phyloP scores from a whole-genome alignment of 1,140 invertebrate species.

The Cardiocondyla obscurior region DNA sequence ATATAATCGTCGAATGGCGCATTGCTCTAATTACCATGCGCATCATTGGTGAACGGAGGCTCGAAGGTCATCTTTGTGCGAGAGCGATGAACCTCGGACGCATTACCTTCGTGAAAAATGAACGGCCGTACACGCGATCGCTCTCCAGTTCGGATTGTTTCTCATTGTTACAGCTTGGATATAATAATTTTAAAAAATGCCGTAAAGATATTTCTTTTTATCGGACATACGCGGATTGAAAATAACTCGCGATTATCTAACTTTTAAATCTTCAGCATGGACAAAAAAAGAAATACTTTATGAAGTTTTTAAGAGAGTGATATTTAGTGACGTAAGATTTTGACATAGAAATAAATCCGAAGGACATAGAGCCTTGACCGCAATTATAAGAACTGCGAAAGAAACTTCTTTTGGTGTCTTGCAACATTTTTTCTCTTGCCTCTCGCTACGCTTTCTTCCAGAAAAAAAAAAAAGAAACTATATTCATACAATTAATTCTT shows the following conservation, averaged over 20 bases:
- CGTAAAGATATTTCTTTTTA: too few relatives aligned
- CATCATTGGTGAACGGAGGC: not conserved
- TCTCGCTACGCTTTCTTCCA: not conserved
- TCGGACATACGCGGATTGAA: too few relatives aligned
- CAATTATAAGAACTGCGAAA: not conserved
- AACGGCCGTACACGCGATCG: not conserved
- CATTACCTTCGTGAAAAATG: not conserved
- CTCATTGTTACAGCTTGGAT: too few relatives aligned
- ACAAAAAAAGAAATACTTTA: not conserved
- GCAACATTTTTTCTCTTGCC: not conserved
- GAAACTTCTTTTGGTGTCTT: not conserved
- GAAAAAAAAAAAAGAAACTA: not conserved
- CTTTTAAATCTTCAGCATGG: not conserved
- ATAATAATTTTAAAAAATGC: too few relatives aligned
- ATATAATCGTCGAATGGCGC: not conserved
- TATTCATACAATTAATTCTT: not conserved
- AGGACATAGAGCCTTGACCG: not conserved
- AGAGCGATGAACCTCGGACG: slow-evolving; percentile 37
- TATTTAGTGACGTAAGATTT: not conserved
- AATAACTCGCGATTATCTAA: not conserved
- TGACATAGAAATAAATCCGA: not conserved
- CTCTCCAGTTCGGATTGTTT: not conserved
- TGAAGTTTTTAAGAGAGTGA: not conserved
- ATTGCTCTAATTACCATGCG: not conserved
- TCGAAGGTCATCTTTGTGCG: slow-evolving; percentile 10